phyloP scores from a whole-genome alignment of 1,140 invertebrate genomes.

The Drosophila yakuba region DNA sequence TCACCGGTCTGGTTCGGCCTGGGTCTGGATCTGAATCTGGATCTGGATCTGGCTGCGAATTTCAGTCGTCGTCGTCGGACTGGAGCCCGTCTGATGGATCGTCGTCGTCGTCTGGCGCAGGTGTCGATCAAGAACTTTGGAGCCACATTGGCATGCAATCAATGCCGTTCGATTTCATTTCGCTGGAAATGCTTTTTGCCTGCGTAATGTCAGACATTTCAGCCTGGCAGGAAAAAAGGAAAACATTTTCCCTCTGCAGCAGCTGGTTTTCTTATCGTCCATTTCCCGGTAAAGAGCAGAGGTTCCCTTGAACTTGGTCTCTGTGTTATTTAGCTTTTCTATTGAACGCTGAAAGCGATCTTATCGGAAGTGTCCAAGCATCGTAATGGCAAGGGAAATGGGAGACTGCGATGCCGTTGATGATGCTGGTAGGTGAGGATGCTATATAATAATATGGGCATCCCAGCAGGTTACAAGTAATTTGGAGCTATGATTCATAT shows the following conservation, averaged over 20 bases:
- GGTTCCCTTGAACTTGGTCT: slow-evolving; percentile 9
- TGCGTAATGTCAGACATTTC: slow-evolving; percentile 69
- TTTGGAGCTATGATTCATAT: slow-evolving; percentile 39
- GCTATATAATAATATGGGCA: slow-evolving; percentile 22
- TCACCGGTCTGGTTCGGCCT: slow-evolving; percentile 50
- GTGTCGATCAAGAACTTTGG: slow-evolving; percentile 80
- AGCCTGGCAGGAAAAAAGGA: slow-evolving; percentile 62
- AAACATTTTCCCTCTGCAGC: slow-evolving; percentile 21
- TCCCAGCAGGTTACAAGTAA: slow-evolving; percentile 36
- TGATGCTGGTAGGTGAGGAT: slow-evolving; percentile 16
- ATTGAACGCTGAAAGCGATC: slow-evolving; percentile 69
- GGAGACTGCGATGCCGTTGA: slow-evolving; percentile 6
- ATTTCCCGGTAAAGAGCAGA: slow-evolving; percentile 13
- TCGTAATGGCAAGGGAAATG: slow-evolving; percentile 24
- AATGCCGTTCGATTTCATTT: slow-evolving; percentile 82
- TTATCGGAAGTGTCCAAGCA: slow-evolving; percentile 72
- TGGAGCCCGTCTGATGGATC: slow-evolving; percentile 27
- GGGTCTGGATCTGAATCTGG: slow-evolving; percentile 11
- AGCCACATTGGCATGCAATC: slow-evolving; percentile 82
- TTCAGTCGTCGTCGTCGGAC: slow-evolving; percentile 5
- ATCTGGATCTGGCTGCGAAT: slow-evolving; percentile 12
- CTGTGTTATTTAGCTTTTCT: slow-evolving; percentile 46
- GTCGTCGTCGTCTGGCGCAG: slow-evolving; percentile 61
- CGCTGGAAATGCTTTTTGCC: slow-evolving; percentile 68
- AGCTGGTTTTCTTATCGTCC: slow-evolving; percentile 25